These are phyloP conservation scores for Nyctibius bracteatus DNA, from an alignment of 2,113 vertebrate genomes.

Conservation along the genomic window DNA sequence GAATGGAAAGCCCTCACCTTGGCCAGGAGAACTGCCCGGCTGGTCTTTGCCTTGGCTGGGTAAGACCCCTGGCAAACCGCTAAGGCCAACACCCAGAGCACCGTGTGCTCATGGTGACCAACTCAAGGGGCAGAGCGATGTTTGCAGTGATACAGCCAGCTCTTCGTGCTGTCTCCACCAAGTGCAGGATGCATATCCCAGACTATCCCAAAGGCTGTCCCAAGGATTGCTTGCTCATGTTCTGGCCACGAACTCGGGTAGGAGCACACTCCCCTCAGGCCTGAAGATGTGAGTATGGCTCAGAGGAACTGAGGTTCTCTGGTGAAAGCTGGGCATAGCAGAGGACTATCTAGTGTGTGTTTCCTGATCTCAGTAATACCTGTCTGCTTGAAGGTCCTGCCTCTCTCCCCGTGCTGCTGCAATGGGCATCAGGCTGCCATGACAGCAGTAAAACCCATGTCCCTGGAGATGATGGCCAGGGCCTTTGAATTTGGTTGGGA, in stretches of 20 bases:
- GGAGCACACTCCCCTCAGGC: background rate
- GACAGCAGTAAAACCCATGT: background rate
- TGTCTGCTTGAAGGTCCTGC: background rate
- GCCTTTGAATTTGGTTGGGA: background rate
- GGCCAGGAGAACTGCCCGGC: background rate
- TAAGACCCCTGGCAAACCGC: background rate
- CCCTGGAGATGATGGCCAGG: background rate
- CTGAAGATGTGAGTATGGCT: background rate
- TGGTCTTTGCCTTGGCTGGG: background rate
- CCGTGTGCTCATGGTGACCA: accelerated
- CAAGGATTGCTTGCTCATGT: background rate
- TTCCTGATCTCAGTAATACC: background rate
- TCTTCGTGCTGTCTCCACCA: background rate
- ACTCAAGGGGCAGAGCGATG: background rate
- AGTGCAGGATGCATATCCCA: background rate
- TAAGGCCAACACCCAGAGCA: background rate
- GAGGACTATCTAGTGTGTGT: background rate
- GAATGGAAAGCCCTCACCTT: background rate
- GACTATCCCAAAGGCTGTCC: background rate
- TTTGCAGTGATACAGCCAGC: background rate
- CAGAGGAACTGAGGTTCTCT: accelerated
- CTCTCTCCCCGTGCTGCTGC: background rate
- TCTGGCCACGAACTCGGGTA: accelerated
- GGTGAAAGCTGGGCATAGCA: background rate
- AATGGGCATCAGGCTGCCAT: background rate